phyloP scores from a whole-genome alignment of 2,797 vertebrate genomes.

The Enteromius viviparus region DNA sequence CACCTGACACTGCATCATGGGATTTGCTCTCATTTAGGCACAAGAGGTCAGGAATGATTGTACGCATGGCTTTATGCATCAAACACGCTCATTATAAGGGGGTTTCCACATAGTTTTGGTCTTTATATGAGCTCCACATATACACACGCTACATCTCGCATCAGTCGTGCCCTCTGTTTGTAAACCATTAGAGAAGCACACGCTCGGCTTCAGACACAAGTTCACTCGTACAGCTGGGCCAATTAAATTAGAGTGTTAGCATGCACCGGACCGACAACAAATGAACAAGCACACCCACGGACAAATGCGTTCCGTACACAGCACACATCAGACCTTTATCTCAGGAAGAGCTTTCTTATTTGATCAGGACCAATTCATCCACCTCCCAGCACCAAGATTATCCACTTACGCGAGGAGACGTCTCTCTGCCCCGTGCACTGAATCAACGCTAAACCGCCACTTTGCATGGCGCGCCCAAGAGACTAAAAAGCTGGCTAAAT shows the following conservation, averaged over 20 bases:
- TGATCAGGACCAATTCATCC: conserved; percentile 59
- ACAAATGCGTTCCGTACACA: conserved; percentile 39
- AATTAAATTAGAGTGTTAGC: conserved; percentile 53
- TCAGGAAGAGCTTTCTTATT: conserved; percentile 54
- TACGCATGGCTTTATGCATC: background rate
- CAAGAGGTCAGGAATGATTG: background rate
- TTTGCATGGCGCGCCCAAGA: conserved; percentile 37
- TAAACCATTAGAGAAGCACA: conserved; percentile 31
- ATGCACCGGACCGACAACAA: conserved; percentile 47
- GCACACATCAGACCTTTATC: conserved; percentile 45
- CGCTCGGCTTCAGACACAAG: conserved; percentile 31
- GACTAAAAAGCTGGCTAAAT: conserved; percentile 28
- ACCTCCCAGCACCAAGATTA: conserved; percentile 55
- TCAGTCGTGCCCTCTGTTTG: conserved; percentile 29
- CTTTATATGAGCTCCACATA: background rate
- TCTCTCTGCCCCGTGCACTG: conserved; percentile 28
- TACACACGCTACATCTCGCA: background rate
- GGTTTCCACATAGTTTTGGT: background rate
- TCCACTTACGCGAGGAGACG: conserved; percentile 51
- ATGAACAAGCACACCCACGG: conserved; percentile 53
- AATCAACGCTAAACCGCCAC: conserved; percentile 46
- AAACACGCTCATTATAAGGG: conserved; percentile 4
- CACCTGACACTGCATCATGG: background rate
- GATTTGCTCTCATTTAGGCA: background rate
- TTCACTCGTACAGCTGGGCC: conserved; percentile 25